Conservation (phyloP, 2,888 invertebrate genomes). For the Campopleginae sp. region DNA sequence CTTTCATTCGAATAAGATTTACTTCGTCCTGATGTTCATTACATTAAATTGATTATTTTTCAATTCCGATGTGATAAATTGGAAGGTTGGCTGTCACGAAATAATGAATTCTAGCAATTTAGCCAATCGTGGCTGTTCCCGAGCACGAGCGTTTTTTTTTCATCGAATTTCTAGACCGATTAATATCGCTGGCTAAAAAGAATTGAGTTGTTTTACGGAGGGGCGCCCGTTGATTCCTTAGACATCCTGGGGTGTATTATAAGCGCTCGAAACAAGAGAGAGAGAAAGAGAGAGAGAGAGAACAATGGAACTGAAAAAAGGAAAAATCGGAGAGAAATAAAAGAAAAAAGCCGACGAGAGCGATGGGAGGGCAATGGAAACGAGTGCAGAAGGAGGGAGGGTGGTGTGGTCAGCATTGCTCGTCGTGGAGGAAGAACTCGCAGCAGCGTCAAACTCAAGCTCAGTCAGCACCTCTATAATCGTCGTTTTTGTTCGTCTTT, state of each 20-base stretch:
- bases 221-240: constrained; percentile 20
- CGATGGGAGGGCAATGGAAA: not conserved
- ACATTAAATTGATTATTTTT: not conserved
- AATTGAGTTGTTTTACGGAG: constrained; percentile 42
- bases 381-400: constrained; percentile 43
- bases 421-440: constrained; percentile 35
- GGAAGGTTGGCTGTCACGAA: not conserved
- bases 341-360: constrained; percentile 1
- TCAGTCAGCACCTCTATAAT: constrained; percentile 78
- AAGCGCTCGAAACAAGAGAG: not conserved
- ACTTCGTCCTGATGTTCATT: not conserved
- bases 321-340: not conserved
- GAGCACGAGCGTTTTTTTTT: not conserved
- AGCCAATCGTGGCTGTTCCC: not conserved
- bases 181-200: constrained; percentile 34
- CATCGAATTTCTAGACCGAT: not conserved
- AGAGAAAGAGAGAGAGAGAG: not conserved
- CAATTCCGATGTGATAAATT: not conserved
- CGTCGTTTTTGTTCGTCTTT: constrained; percentile 79
- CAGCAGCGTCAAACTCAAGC: constrained; percentile 68
- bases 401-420: constrained; percentile 67
- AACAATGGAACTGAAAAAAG: not conserved
- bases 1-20: not conserved
- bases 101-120: not conserved
- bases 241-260: constrained; percentile 18